Evolutionary conservation across 2,888 invertebrate species (phyloP).

Genomic region (Orchestes rusci): DNA sequence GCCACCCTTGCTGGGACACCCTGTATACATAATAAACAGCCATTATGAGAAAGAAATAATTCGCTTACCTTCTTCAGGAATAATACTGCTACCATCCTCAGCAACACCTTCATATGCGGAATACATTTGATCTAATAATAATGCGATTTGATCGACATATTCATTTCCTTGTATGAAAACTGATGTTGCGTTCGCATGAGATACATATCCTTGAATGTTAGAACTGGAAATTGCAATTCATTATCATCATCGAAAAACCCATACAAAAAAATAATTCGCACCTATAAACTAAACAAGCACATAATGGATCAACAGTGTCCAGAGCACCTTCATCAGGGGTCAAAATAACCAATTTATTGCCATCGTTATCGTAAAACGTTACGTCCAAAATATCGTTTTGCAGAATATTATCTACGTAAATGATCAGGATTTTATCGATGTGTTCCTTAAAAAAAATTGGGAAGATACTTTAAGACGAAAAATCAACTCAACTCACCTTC

Average conservation of each 20-base stretch:
- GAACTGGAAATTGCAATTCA: constrained; percentile 35
- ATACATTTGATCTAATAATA: constrained; percentile 50
- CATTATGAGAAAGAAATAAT: too few relatives aligned
- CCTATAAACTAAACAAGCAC: constrained; percentile 55
- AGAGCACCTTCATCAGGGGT: constrained; percentile 51
- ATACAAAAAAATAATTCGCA: constrained; percentile 1
- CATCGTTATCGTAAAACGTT: constrained; percentile 54
- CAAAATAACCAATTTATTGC: constrained; percentile 47
- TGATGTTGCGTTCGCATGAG: constrained; percentile 52
- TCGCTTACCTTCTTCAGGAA: constrained; percentile 46
- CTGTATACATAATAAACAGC: too few relatives aligned
- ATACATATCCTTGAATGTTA: constrained; percentile 53
- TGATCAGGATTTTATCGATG: constrained; percentile 44
- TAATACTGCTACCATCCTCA: constrained; percentile 38
- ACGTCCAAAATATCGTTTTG: constrained; percentile 50
- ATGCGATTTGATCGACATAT: constrained; percentile 45
- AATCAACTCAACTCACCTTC: constrained; percentile 34
- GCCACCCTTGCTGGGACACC: too few relatives aligned
- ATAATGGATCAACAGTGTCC: constrained; percentile 49
- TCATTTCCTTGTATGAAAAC: constrained; percentile 55
- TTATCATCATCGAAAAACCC: too few relatives aligned
- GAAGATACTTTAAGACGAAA: background rate
- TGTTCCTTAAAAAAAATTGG: constrained; percentile 35
- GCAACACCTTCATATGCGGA: constrained; percentile 49
- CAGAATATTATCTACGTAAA: constrained; percentile 44